A percentile compares a stretch with the other conserved stretches of the same genome.
These are phyloP conservation scores for Pelagia noctiluca DNA, from an alignment of 30 jellyfish, hydroid and myxozoan species.

Conservation along the genomic window DNA sequence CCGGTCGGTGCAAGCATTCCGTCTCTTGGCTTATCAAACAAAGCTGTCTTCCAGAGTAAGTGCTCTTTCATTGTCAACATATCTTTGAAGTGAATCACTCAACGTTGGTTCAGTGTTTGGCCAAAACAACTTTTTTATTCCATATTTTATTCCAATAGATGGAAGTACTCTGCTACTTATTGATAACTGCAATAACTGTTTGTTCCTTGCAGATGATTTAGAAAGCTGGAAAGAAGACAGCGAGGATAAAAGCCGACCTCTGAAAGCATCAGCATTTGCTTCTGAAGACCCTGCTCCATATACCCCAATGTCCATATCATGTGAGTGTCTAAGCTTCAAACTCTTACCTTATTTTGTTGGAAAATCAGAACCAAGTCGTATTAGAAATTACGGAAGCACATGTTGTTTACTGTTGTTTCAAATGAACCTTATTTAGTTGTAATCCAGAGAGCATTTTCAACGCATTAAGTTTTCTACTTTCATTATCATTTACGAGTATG, in stretches of 20 bases:
- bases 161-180: no score
- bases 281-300: slow-evolving; percentile 98
- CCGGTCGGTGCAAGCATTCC: slow-evolving; percentile 97
- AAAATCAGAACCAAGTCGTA: no score
- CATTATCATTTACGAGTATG: no score
- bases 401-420: no score
- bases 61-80: background rate
- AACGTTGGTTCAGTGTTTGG: no score
- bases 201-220: slow-evolving; percentile 76
- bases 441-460: no score
- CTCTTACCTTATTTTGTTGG: background rate
- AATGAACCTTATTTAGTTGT: no score
- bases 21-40: slow-evolving; percentile 90
- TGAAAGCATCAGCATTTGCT: slow-evolving; percentile 97
- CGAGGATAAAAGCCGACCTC: slow-evolving; percentile 66
- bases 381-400: no score
- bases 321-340: slow-evolving; percentile 10
- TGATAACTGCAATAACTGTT: no score
- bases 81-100: slow-evolving; percentile 3
- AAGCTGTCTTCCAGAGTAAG: slow-evolving; percentile 92
- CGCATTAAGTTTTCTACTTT: background rate
- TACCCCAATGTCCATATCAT: slow-evolving; percentile 61
- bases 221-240: slow-evolving; percentile 86
- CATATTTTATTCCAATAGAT: no score
- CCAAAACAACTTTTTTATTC: no score